Base-by-base conservation (phyloP, 2,113 vertebrate species). In the Willisornis vidua region DNA sequence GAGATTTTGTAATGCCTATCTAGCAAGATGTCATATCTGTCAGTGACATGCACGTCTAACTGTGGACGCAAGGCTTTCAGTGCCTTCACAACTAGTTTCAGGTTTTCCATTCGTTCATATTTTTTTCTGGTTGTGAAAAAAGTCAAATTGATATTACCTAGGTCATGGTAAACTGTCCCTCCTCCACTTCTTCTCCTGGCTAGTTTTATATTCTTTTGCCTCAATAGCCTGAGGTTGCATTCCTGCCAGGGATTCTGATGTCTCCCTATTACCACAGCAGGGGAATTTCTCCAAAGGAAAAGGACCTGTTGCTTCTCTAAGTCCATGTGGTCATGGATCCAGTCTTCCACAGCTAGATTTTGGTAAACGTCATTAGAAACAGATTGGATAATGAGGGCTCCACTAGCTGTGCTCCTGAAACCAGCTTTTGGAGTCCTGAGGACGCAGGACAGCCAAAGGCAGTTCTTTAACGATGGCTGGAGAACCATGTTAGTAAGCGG, bases 221-320 rank as follows among this genome's bases (percentile, higher is more conserved):
- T 98, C 98, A 99, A 95, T 5, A 98, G 90, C 22, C 81, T 92
- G 59, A 99, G 97, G 96, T 99, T 97, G 82, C 99, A 99, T 94
- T 99, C 99, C 62, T 98, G 98, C 99, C 99, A 99, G 5, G 99
- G 99, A 96, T 99, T 99, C 96, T 99, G 99, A 89, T 99, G 99
- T 57, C 99, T 98, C 4, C 99, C 99, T 23, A 99, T 98, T 62
- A 99, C 99, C 78, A 99, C 98, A 4, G 98, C 93, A 2, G 99
- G 98, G 22, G 95, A 95, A 97, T 99, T 99, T 95, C 98, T 98
- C 99, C 99, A 99, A 13, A 99, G 93, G 76, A 99, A 98, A 46
- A 99, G 98, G 71, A 99, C 1, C 3, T 96, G 96, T 51, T 85
- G 97, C 43, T 90, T 97, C 68, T 98, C 98, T 79, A 99, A 96